Conservation (phyloP, 2,113 vertebrate genomes). For the Synodontis membranacea region DNA sequence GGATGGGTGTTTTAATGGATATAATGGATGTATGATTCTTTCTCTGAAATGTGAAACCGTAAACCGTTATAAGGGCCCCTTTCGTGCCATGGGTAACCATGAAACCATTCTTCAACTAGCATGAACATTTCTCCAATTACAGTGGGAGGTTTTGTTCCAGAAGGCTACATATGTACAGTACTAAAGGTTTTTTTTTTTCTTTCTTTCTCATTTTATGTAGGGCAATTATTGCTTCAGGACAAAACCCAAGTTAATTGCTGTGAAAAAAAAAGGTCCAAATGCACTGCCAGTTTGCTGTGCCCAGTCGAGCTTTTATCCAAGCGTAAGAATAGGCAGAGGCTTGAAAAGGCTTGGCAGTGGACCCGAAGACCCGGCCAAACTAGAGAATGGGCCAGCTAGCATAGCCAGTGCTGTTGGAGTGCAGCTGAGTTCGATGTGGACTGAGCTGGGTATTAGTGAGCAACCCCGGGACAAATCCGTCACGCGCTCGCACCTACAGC, state of each 20-base stretch:
- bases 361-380: constrained; percentile 33
- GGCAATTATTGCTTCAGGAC: constrained; percentile 67
- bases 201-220: constrained; percentile 76
- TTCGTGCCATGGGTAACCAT: constrained; percentile 55
- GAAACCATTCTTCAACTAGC: constrained; percentile 63
- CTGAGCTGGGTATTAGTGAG: constrained; percentile 20
- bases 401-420: constrained; percentile 14
- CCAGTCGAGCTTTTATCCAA: constrained; percentile 57
- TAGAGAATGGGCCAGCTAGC: constrained; percentile 27
- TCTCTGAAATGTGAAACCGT: constrained; percentile 60
- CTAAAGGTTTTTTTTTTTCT: constrained; percentile 68
- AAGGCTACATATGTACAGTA: constrained; percentile 59
- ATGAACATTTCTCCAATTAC: constrained; percentile 59
- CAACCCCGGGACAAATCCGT: constrained; percentile 32
- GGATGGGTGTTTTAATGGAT: constrained; percentile 60
- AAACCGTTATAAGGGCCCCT: constrained; percentile 64
- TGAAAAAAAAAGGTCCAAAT: constrained; percentile 54
- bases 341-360: constrained; percentile 28
- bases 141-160: constrained; percentile 46
- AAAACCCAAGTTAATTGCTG: constrained; percentile 72
- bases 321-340: constrained; percentile 21
- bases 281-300: constrained; percentile 49
- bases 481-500: constrained; percentile 36
- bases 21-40: constrained; percentile 67
- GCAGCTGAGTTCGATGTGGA: constrained; percentile 32